Percentiles rank a stretch among this genome's conserved stretches.
phyloP scores from a whole-genome alignment of 30 jellyfish, hydroid and myxozoan species.

The Kudoa iwatai region DNA sequence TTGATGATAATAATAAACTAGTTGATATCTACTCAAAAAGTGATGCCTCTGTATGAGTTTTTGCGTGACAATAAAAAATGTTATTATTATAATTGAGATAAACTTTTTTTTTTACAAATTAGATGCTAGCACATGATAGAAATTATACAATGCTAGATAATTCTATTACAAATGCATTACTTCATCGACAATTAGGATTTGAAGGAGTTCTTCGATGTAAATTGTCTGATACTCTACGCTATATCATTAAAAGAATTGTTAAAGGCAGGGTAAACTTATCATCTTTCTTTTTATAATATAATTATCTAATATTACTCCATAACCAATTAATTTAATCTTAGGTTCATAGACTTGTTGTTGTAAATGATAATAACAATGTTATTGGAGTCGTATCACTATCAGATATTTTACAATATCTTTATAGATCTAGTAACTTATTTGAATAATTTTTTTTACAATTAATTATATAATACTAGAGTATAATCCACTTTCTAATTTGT shows the following conservation, averaged over 20 bases:
- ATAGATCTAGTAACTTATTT: too few species aligned
- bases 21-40: slow-evolving; percentile 43
- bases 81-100: background rate
- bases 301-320: background rate
- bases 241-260: slow-evolving; percentile 28
- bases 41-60: slow-evolving; percentile 46
- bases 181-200: slow-evolving; percentile 46
- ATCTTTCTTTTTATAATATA: background rate
- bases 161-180: slow-evolving; percentile 33
- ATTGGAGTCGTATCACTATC: slow-evolving; percentile 16
- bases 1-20: slow-evolving; percentile 14
- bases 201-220: slow-evolving; percentile 65
- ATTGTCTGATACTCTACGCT: slow-evolving; percentile 16
- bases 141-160: slow-evolving; percentile 34
- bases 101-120: background rate
- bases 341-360: slow-evolving; percentile 27
- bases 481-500: too few species aligned
- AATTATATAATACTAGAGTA: too few species aligned
- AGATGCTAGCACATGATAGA: slow-evolving; percentile 69
- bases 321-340: background rate
- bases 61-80: background rate
- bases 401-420: slow-evolving; percentile 8
- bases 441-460: too few species aligned
- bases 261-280: slow-evolving; percentile 11
- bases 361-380: slow-evolving; percentile 5